Evolutionary conservation across 1,140 invertebrate species (phyloP), one percentile per base, ranked within the genome.

Genomic region (Papilio glaucus): DNA sequence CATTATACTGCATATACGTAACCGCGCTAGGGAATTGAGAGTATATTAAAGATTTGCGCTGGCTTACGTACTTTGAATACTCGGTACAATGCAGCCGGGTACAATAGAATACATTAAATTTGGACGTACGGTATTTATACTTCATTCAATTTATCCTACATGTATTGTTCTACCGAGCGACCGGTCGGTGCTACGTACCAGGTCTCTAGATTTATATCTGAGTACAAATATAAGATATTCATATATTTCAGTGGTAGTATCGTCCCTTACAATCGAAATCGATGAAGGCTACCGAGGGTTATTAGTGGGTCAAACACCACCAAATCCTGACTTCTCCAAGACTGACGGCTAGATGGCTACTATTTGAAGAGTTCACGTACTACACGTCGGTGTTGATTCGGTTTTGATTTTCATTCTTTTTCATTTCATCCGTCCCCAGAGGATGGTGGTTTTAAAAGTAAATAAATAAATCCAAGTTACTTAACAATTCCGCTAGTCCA

Each of bases 81-180:
- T 21, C 18, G 4, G 21, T 57, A 26, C 49, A 57, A 57, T 57
- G 49, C 49, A 57, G 49, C 49, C 18, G 5, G 49, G 21, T 2
- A 57, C 49, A 57, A 57, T 57, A 57, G 49, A 57, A 57, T 57
- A 57, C 21, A 57, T 57, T 57, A 57, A 26, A 57, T 18, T 12
- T 24, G 10, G 12, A 41, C 39, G 39, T 53, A 1, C 21, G 49
- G 4, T 57, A 26, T 57, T 57, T 57, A 57, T 57, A 57, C 49
- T 57, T 24, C 49, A 57, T 21, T 57, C 49, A 57, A 57, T 57
- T 57, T 26, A 9, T 42, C 42, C n/a, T 45, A 45, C 13, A 45
- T 15, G 15, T n/a, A 15, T 45, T 45, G 18, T 26, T 57, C 49
- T 10, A 1, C 10, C 18, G 21, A 57, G 49, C 49, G 21, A 57